These are phyloP conservation scores for Carcharodon carcharias DNA, from an alignment of 2,797 vertebrate genomes.

Conservation along the genomic window DNA sequence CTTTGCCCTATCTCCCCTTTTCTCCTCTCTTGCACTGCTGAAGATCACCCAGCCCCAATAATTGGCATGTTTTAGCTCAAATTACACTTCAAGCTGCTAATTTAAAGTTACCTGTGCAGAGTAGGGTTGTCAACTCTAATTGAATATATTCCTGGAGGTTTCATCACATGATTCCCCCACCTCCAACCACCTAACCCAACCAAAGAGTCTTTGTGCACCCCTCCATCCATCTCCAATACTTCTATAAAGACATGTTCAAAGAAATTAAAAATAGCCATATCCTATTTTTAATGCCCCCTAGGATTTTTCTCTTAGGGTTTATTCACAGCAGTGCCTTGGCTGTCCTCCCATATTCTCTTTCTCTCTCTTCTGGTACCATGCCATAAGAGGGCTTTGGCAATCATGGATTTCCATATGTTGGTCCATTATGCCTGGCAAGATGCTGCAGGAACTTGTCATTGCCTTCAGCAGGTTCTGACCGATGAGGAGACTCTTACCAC, in stretches of 20 bases:
- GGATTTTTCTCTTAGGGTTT: background rate
- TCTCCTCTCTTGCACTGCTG: slow-evolving; percentile 8
- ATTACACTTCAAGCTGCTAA: background rate
- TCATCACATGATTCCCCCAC: background rate
- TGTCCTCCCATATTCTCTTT: too few species aligned
- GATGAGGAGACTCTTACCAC: too few species aligned
- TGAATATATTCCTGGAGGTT: background rate
- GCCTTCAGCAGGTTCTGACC: too few species aligned
- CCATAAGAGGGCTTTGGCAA: too few species aligned
- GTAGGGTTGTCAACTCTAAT: background rate
- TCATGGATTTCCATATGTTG: too few species aligned
- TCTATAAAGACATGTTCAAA: background rate
- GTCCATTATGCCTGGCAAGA: too few species aligned
- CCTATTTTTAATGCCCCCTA: background rate
- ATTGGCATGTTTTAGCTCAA: background rate
- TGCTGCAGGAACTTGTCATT: too few species aligned
- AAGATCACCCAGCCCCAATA: background rate
- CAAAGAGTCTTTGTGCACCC: too few species aligned
- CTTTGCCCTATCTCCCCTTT: background rate
- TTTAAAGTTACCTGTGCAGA: background rate
- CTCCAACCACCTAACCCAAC: background rate
- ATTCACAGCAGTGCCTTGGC: background rate
- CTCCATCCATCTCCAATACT: background rate
- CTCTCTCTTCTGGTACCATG: too few species aligned
- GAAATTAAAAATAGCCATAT: too few species aligned